Base-by-base conservation (phyloP, 2,113 vertebrate species). In the Pseudois nayaur region DNA sequence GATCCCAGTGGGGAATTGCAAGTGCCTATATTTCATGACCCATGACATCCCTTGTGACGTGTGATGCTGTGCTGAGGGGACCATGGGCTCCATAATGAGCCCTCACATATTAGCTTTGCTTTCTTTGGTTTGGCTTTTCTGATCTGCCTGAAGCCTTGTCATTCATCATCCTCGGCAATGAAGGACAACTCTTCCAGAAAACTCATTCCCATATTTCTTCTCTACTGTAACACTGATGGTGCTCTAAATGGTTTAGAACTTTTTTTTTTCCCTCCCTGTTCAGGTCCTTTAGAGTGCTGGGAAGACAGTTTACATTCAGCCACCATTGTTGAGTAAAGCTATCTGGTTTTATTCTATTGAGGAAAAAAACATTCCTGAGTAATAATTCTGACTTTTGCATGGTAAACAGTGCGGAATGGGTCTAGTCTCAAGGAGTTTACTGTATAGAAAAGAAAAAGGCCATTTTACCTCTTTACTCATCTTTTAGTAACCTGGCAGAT, bases 1-100 rank as follows among this genome's bases (percentile, higher is more conserved):
- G 16, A 31, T 40, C 94, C 62, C 95, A 71, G 78, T 3, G 25
- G 97, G 90, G 52, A 90, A 93, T 33, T 59, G n/a, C 74, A 57
- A 86, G 45, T 64, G 64, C 54, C 94, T n/a, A 2, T 71, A 92
- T 95, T 96, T 97, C 93, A 74, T 92, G 95, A 91, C 85, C 62
- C 1, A 4, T 79, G 93, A 62, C 40, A 57, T 97, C 67, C 40
- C 54, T 9, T 5, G 15, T 83, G 94, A 91, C 2, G 1, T 36
- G 84, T 43, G 94, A 92, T 14, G 33, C 52, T 60, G 13, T 81
- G 82, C 67, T 1, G 1, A 3, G 12, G 96, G 48, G 78, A 67
- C 78, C 45, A 3, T 1, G 25, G 82, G n/a, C 33, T 89, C 83
- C 1, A 79, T 97, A 97, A 94, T 55, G 91, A 93, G 62, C 87